Evolutionary conservation across 2,888 invertebrate genomes (phyloP).

Genomic region (Galerucella pusilla): DNA sequence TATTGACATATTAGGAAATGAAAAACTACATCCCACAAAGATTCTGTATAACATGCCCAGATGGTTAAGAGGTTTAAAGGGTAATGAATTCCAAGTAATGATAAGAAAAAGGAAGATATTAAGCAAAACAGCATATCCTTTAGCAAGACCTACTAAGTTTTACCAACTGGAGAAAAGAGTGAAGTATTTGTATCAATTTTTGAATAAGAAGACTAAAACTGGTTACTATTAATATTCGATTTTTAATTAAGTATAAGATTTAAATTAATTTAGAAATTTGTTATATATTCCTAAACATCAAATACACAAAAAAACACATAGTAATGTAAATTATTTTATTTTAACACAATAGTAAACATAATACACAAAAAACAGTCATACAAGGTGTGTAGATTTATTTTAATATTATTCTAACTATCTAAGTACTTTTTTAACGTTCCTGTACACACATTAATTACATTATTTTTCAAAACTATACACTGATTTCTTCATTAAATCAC

Average conservation of each 20-base stretch:
- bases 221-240: constrained; percentile 59
- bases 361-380: neutral
- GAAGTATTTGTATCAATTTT: constrained; percentile 77
- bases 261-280: neutral
- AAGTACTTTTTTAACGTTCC: neutral
- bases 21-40: constrained; percentile 82
- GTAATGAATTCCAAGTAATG: constrained; percentile 85
- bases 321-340: neutral
- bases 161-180: constrained; percentile 79
- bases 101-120: constrained; percentile 79
- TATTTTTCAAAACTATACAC: neutral
- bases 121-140: constrained; percentile 69
- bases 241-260: constrained; percentile 30
- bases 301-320: too few relatives aligned
- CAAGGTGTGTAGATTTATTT: neutral
- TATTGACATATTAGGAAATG: constrained; percentile 93
- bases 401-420: neutral
- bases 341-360: neutral
- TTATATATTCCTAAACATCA: neutral
- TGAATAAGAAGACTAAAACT: constrained; percentile 86
- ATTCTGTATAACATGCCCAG: constrained; percentile 86
- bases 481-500: neutral
- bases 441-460: neutral
- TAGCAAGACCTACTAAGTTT: constrained; percentile 82
- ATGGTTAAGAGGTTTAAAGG: constrained; percentile 90